Evolutionary conservation across 2,113 vertebrate genomes (phyloP).

Genomic region (Dromiciops gliroides): DNA sequence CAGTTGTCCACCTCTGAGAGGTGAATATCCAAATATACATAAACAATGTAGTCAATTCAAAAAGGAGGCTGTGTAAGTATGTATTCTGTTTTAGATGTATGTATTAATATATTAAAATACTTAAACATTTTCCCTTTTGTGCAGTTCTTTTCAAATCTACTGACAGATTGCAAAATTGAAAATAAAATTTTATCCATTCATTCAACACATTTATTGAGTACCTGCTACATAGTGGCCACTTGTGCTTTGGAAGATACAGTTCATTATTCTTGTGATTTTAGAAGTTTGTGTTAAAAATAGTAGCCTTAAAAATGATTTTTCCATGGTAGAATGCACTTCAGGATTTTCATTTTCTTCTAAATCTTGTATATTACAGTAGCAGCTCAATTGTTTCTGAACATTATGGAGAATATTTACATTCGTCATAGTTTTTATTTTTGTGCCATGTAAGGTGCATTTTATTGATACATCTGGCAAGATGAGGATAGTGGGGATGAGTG

Average conservation of each 20-base stretch:
- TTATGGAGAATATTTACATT: constrained; percentile 19
- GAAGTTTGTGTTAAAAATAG: background rate
- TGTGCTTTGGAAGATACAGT: background rate
- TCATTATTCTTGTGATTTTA: background rate
- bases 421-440: constrained; percentile 4
- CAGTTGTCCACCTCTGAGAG: constrained; percentile 53
- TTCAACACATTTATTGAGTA: background rate
- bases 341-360: constrained; percentile 23
- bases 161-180: constrained; percentile 36
- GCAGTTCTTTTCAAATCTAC: constrained; percentile 40
- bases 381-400: constrained; percentile 28
- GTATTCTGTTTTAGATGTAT: constrained; percentile 54
- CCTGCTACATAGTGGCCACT: background rate
- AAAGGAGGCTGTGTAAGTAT: background rate
- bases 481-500: constrained; percentile 29
- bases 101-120: constrained; percentile 68
- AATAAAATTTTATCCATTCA: background rate
- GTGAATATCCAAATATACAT: constrained; percentile 25
- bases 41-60: constrained; percentile 29
- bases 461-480: background rate
- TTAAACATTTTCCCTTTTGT: constrained; percentile 41
- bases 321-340: constrained; percentile 12
- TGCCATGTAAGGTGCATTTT: constrained; percentile 4
- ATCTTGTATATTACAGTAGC: background rate
- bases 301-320: constrained; percentile 3